Conservation (phyloP, 2,797 vertebrate species). For the Alauda arvensis region DNA sequence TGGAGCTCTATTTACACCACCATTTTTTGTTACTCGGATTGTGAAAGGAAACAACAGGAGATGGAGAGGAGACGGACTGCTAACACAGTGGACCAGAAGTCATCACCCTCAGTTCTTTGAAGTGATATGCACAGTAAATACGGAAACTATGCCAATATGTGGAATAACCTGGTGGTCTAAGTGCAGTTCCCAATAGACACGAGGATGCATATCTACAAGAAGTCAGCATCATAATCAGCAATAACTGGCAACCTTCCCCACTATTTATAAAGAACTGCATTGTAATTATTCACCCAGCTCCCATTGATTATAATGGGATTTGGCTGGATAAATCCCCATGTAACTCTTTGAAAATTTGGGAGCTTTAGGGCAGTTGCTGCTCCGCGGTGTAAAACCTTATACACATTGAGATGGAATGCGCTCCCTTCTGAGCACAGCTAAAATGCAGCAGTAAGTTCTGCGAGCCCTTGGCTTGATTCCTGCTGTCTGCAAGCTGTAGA, state of each 20-base stretch:
- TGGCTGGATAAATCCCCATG: constrained; percentile 54
- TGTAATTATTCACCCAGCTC: constrained; percentile 27
- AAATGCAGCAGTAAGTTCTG: background rate
- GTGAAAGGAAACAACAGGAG: constrained; percentile 65
- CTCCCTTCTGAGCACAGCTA: background rate
- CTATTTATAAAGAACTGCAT: background rate
- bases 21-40: constrained; percentile 56
- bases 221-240: constrained; percentile 24
- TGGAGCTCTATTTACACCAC: constrained; percentile 61
- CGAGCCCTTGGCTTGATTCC: background rate
- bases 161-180: constrained; percentile 38
- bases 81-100: constrained; percentile 61
- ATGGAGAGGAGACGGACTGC: constrained; percentile 42
- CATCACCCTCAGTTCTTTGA: constrained; percentile 51
- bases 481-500: background rate
- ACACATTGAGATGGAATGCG: background rate
- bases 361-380: background rate
- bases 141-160: background rate
- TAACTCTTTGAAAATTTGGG: constrained; percentile 56
- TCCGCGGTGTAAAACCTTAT: background rate
- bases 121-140: constrained; percentile 38
- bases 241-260: background rate
- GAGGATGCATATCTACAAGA: background rate
- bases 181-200: background rate
- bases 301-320: constrained; percentile 59